Evolutionary conservation across 1,140 invertebrate genomes (phyloP), one percentile per base, ranked within the genome.

Genomic region (Ectropis grisescens): DNA sequence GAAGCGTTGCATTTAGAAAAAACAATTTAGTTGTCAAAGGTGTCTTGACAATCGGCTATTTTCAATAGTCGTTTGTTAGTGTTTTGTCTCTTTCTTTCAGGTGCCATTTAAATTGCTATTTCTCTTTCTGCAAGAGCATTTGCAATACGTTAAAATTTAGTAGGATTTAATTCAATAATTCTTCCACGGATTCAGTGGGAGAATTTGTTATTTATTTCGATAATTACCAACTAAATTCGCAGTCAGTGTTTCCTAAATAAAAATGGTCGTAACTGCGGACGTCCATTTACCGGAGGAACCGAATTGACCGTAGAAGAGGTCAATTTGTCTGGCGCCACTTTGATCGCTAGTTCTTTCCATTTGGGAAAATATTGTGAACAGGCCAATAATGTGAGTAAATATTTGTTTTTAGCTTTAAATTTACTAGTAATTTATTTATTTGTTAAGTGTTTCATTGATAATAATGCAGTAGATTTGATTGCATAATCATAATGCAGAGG

Each of bases 321-420:
- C 5, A 90, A 93, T 60, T 62, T 98, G 27, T 91, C 92, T n/a
- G 89, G 87, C 13, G 85, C 94, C 11, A 87, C 88, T 38, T 82
- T 98, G 6, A 86, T 89, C 38, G 92, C 95, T 32, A 92, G 90
- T 3, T 86, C 94, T 30, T 91, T 94, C 64, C 93, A 98, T 82
- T 85, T 98, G 52, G 96, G 95, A 61, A 96, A 95, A 85, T 88
- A 90, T 66, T 99, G 97, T 78, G 94, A 98, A 84, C 72, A 86
- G 33, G 84, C 89, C 42, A 95, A 94, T 78, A 97, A 98, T 90
- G 96, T 97, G 81, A 88, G 89, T 82, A 56, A 43, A n/a, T n/a
- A n/a, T 39, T 52, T 28, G 13, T 35, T 30, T 40, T n/a, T n/a
- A n/a, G n/a, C n/a, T 11, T 11, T 33, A 33, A 22, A 45, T 33